Evolutionary conservation across 2,888 invertebrate genomes (phyloP).

Genomic region (Drosophila phalerata): DNA sequence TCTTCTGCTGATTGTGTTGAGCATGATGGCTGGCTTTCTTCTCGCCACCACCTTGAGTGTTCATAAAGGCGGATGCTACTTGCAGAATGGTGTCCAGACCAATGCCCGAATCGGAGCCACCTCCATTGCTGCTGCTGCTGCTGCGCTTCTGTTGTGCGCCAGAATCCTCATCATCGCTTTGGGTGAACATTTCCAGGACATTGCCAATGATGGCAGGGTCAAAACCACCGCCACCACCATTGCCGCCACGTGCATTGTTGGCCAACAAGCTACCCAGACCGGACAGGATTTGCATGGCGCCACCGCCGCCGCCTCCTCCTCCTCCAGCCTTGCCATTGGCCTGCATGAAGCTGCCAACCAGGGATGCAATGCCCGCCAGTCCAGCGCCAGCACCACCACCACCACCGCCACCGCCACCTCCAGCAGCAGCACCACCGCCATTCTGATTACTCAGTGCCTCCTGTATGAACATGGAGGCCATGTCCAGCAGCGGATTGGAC

Average conservation of each 20-base stretch:
- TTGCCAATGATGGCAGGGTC: constrained; percentile 88
- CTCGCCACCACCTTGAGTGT: constrained; percentile 78
- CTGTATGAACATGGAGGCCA: constrained; percentile 89
- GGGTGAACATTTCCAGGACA: constrained; percentile 87
- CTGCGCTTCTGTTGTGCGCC: constrained; percentile 59
- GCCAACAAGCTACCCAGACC: constrained; percentile 84
- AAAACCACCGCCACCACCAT: constrained; percentile 85
- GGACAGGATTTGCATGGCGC: constrained; percentile 84
- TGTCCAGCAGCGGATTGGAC: constrained; percentile 89
- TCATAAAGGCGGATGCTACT: constrained; percentile 87
- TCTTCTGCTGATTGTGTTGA: constrained; percentile 71
- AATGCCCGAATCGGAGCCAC: constrained; percentile 85
- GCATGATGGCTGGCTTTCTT: constrained; percentile 33
- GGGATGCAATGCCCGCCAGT: constrained; percentile 87
- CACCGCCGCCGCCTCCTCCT: constrained; percentile 72
- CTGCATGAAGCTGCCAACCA: constrained; percentile 90
- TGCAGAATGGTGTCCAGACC: constrained; percentile 87
- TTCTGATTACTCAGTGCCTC: constrained; percentile 86
- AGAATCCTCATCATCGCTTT: constrained; percentile 69
- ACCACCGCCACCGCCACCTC: constrained; percentile 69
- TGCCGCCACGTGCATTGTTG: constrained; percentile 81
- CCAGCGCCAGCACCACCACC: constrained; percentile 86
- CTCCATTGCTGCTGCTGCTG: constrained; percentile 43
- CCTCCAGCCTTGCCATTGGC: constrained; percentile 86
- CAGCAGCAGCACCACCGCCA: constrained; percentile 85